Evolutionary conservation across 2,888 invertebrate species (phyloP), one percentile per base, ranked within the genome.

Genomic region (Tenodera sinensis): DNA sequence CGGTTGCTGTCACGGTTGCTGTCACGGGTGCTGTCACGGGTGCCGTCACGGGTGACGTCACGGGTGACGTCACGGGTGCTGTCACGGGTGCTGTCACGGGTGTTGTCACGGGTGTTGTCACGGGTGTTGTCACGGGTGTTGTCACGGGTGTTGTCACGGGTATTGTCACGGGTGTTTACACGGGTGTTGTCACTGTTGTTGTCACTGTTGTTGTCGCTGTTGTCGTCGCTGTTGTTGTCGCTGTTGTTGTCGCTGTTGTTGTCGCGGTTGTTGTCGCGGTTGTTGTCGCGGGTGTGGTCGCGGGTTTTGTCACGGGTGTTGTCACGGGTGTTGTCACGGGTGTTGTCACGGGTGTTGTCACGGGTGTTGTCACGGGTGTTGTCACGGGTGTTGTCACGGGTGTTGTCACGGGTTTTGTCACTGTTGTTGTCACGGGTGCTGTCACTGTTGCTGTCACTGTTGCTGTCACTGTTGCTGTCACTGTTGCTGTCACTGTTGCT

Each of bases 381-480:
- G 28, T 42, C 28, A 14, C 88, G 27, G 28, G 85, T 84, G 14
- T 84, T 85, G 83, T 88, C 88, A 14, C 83, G 27, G 30, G 85
- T 84, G 12, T 25, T 85, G 30, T 88, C 88, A n/a, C 83, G 14
- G 83, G 14, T 27, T n/a, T n/a, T n/a, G n/a, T n/a, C 28, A 28
- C 28, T 15, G 81, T 81, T 20, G 20, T 34, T 28, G 85, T 85
- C 85, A n/a, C 85, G 12, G 85, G 20, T 34, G 25, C 85, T 85
- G 85, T 85, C 85, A n/a, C 85, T 85, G 85, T 85, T 34, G 25
- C 85, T 85, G 85, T 85, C 85, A n/a, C 85, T 85, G 85, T 85
- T 34, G 25, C 85, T 85, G 85, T 85, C 85, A n/a, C 85, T 85
- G 85, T 85, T 34, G 25, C 85, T 85, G 85, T 85, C 85, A n/a